Evolutionary conservation across 2,113 vertebrate species (phyloP), one percentile per base, ranked within the genome.

Genomic region (Malurus melanocephalus): DNA sequence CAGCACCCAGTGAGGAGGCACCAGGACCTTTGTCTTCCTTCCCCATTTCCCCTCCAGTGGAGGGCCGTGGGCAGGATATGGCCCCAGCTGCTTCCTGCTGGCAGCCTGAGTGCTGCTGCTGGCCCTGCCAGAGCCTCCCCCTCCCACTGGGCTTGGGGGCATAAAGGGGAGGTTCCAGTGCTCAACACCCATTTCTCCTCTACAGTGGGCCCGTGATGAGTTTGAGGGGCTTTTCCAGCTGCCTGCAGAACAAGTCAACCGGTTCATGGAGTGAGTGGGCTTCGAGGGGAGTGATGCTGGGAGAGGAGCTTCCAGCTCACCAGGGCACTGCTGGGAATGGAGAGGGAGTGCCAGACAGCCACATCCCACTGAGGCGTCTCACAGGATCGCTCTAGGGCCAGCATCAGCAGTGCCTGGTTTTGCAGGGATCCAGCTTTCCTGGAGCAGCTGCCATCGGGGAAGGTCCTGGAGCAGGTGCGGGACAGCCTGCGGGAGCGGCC

Each of bases 351-450:
- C 49, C 59, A 38, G 46, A 38, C 4, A 0, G 1, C 56, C 4
- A 2, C 14, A 12, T 83, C 60, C 52, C 3, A 0, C 14, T 11
- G 0, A 3, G 15, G 5, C 16, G 12, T 64, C 32, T 53, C 8
- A 2, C 0, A 2, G 52, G 67, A n/a, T 57, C 42, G 40, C 17
- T 78, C 26, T 59, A 0, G 0, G 60, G 21, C 18, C 53, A 59
- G 48, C 56, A 61, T 73, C 55, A 55, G 68, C 7, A 3, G 35
- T 1, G 3, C 28, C 53, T 80, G 65, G 22, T 71, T 80, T 92
- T 89, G 20, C 94, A 99, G 98, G 21, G 97, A 98, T 80, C 56
- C 66, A 0, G 71, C 67, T 17, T 98, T 98, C 88, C 75, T 83
- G 10, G 89, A 97, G 74, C 88, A 96, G 27, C 65, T 86, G 59